Evolutionary conservation across 1,140 invertebrate genomes (phyloP), one percentile per base, ranked within the genome.

Genomic region (Leptopilina boulardi): DNA sequence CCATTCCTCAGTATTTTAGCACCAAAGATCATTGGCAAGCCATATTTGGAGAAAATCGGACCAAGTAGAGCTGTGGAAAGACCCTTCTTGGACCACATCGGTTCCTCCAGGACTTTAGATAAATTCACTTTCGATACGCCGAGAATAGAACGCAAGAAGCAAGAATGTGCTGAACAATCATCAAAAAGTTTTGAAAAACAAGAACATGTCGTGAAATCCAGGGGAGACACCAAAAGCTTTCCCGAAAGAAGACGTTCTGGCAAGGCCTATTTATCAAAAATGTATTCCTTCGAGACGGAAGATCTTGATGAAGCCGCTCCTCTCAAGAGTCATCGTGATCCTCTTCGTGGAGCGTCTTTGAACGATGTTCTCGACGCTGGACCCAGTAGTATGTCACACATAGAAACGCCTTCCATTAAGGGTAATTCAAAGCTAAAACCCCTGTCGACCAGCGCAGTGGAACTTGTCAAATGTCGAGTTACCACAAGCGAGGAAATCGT

Each of bases 231-330:
- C 18, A 74, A 82, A 10, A 66, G 42, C 6, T 84, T 83, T 56
- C 79, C 74, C 1, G 85, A 85, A 13, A 81, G 86, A 30, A 84
- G 83, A 11, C 83, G 83, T 0, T 90, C 88, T 4, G 87, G 88
- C 0, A 89, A 90, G 71, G 87, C 86, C 41, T 84, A 86, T 8
- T 76, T 91, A 4, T 44, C 87, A 2, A 90, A 90, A 71, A 91
- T 91, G 89, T 90, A 90, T 54, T 90, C 89, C 0, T 91, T 91
- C 38, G 90, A 91, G 42, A 90, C 89, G 0, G 89, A 91, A 75
- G 89, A 91, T 71, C 59, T 91, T 0, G 83, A 86, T 18, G 88
- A 89, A 6, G 59, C 70, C 9, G 59, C 79, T 0, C 30, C 79
- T 4, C 6, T 66, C 3, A 85, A 87, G 19, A 73, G 77, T 3